Evolutionary conservation across 2,888 invertebrate genomes (phyloP).

Genomic region (Rugalucina vietnamica): DNA sequence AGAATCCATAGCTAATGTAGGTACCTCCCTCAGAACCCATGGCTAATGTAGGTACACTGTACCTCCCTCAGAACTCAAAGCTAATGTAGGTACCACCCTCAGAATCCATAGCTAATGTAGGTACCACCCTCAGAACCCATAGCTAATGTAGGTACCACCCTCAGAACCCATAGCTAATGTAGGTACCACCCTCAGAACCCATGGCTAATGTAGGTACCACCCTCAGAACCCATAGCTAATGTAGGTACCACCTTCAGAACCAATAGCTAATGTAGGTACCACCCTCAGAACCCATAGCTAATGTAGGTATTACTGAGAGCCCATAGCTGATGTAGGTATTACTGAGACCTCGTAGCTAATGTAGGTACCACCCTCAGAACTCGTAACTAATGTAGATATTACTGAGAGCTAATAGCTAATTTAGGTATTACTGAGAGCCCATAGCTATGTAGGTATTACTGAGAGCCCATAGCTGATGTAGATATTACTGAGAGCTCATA

Average conservation of each 20-base stretch:
- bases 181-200: conserved; percentile 25
- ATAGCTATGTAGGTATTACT: too few relatives aligned
- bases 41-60: not conserved
- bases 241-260: too few relatives aligned
- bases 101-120: too few relatives aligned
- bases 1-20: not conserved
- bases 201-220: not conserved
- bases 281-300: conserved; percentile 79
- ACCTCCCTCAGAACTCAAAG: too few relatives aligned
- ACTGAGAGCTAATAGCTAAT: not conserved
- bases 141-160: conserved; percentile 79
- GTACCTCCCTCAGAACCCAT: not conserved
- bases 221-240: not conserved
- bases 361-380: conserved; percentile 64
- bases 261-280: conserved; percentile 80
- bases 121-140: too few relatives aligned
- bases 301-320: conserved; percentile 75
- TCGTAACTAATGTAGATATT: not conserved
- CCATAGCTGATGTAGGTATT: conserved; percentile 80
- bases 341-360: conserved; percentile 79
- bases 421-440: too few relatives aligned
- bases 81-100: too few relatives aligned
- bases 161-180: conserved; percentile 80
- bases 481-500: too few relatives aligned
- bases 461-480: too few relatives aligned